Evolutionary conservation across 2,888 invertebrate species (phyloP).

Genomic region (Agrotis segetum): DNA sequence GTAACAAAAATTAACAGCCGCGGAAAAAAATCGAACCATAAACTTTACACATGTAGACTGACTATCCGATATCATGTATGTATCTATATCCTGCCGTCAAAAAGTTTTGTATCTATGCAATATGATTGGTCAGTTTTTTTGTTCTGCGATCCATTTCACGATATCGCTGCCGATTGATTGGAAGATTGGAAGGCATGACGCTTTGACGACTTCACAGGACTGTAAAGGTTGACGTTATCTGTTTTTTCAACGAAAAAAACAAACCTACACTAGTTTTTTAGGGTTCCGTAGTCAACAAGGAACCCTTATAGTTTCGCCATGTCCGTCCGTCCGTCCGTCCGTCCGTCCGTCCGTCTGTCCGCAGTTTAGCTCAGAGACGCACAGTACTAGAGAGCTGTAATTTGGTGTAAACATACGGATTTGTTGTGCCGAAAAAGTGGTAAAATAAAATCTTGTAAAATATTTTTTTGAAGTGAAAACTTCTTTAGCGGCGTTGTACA

Average conservation of each 20-base stretch:
- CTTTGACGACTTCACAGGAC: slow-evolving; percentile 35
- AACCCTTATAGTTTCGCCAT: too few species aligned
- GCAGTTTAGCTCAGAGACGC: too few species aligned
- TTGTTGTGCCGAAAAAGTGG: too few species aligned
- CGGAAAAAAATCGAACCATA: background rate
- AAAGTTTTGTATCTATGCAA: slow-evolving; percentile 2
- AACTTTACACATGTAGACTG: slow-evolving; percentile 3
- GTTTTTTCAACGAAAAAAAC: slow-evolving; percentile 15
- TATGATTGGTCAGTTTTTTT: slow-evolving; percentile 37
- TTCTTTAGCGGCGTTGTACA: too few species aligned
- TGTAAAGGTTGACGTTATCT: slow-evolving; percentile 16
- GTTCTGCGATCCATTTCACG: slow-evolving; percentile 51
- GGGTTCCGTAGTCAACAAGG: too few species aligned
- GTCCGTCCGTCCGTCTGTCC: too few species aligned
- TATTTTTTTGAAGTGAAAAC: too few species aligned
- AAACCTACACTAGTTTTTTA: background rate
- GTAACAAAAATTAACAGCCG: too few species aligned
- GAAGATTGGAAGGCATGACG: slow-evolving; percentile 42
- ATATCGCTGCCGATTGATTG: slow-evolving; percentile 55
- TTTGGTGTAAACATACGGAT: too few species aligned
- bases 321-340: too few species aligned
- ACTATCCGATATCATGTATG: background rate
- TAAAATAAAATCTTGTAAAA: too few species aligned
- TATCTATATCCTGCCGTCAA: background rate
- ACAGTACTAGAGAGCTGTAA: too few species aligned